These are phyloP conservation scores for Neotoma lepida DNA, from an alignment of 2,113 vertebrate genomes.

Conservation along the genomic window DNA sequence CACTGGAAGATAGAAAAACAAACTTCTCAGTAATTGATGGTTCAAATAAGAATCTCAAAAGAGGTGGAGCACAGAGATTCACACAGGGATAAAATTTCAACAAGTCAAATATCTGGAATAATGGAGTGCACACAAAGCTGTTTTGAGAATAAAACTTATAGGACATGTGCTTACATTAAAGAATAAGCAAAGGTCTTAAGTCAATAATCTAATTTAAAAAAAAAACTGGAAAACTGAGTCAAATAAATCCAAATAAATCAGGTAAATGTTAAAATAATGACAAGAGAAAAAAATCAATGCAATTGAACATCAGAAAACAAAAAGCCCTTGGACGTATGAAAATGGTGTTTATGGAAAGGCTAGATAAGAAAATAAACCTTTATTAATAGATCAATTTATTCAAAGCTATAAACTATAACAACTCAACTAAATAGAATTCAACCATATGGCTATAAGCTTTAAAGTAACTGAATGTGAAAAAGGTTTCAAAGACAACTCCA, in stretches of 20 bases:
- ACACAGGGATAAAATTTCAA: background rate
- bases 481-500: background rate
- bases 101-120: background rate
- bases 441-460: background rate
- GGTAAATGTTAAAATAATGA: background rate
- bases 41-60: background rate
- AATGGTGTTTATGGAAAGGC: background rate
- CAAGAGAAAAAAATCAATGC: background rate
- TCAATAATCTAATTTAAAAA: background rate
- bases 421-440: background rate
- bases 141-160: background rate
- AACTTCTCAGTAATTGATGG: background rate
- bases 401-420: background rate
- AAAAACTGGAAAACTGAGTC: background rate
- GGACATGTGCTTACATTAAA: background rate
- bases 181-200: background rate
- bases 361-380: background rate
- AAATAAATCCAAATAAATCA: background rate
- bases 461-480: background rate
- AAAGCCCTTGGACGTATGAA: background rate
- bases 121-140: background rate
- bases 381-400: background rate
- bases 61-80: background rate
- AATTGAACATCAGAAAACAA: background rate
- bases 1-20: background rate